Evolutionary conservation across 2,797 vertebrate species (phyloP).

Genomic region (Channallabes apus): DNA sequence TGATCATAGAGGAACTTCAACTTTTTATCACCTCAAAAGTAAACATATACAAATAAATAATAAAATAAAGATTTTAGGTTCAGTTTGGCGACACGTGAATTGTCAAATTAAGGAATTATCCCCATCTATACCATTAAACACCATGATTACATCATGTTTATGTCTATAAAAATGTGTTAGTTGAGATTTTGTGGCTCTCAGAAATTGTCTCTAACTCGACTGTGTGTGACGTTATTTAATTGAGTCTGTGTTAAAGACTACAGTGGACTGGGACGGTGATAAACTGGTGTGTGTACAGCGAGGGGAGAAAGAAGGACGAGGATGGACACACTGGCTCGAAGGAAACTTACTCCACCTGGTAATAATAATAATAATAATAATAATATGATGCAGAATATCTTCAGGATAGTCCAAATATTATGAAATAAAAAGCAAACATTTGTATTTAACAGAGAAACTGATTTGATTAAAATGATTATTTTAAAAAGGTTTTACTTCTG

Average conservation of each 20-base stretch:
- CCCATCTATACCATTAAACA: no score
- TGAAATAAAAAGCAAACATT: neutral
- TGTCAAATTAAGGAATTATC: no score
- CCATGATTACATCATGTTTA: neutral
- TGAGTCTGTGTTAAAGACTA: slow-evolving; percentile 72
- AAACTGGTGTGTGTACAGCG: slow-evolving; percentile 85
- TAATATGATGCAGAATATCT: neutral
- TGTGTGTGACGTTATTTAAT: neutral
- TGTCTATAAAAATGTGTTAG: neutral
- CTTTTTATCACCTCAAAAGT: no score
- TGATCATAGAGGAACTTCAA: no score
- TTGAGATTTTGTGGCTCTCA: neutral
- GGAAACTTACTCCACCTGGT: slow-evolving; percentile 85
- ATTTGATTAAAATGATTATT: neutral
- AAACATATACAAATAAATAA: no score
- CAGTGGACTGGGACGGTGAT: slow-evolving; percentile 87
- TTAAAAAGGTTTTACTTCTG: neutral
- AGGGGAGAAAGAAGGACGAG: slow-evolving; percentile 88
- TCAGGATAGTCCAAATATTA: no score
- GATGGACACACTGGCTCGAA: slow-evolving; percentile 94
- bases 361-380: slow-evolving; percentile 3
- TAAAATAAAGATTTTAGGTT: no score
- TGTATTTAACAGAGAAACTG: neutral
- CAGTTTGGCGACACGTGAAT: no score
- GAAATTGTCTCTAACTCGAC: neutral